Conservation (phyloP, 2,888 invertebrate species). For the Pristionchus mayeri region DNA sequence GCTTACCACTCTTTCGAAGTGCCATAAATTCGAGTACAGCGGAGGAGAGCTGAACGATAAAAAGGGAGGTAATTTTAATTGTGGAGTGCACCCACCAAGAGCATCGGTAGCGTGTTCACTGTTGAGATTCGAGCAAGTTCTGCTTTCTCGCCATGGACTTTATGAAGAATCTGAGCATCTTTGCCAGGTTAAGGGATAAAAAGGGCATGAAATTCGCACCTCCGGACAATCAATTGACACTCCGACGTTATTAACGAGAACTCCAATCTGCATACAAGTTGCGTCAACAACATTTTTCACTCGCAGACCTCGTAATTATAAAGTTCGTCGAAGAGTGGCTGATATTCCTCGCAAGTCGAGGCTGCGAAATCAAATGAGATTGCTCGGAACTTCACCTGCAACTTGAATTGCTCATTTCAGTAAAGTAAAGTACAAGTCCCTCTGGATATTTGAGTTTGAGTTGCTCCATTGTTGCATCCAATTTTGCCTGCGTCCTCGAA, state of each 20-base stretch:
- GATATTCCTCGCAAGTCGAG: constrained; percentile 62
- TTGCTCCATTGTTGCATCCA: background rate
- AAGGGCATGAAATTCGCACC: constrained; percentile 72
- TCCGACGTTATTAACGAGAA: constrained; percentile 90
- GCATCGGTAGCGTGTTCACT: background rate
- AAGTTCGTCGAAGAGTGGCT: constrained; percentile 64
- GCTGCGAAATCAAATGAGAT: constrained; percentile 67
- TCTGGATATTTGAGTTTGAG: background rate
- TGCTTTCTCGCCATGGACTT: background rate
- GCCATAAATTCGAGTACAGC: background rate
- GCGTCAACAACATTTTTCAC: background rate
- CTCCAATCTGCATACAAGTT: constrained; percentile 49
- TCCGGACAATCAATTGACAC: constrained; percentile 89
- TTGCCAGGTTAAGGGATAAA: too few relatives aligned
- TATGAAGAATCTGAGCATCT: background rate
- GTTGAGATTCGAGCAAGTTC: background rate
- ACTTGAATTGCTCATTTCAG: background rate
- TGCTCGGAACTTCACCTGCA: constrained; percentile 64
- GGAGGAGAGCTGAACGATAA: background rate
- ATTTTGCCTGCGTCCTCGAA: background rate
- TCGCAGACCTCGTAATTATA: constrained; percentile 63
- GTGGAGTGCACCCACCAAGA: background rate
- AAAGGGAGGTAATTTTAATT: too few relatives aligned
- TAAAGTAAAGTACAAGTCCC: background rate
- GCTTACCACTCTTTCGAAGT: background rate